These are phyloP conservation scores for Himantopus leucocephalus DNA, from an alignment of 2,113 vertebrate species.

Conservation along the genomic window DNA sequence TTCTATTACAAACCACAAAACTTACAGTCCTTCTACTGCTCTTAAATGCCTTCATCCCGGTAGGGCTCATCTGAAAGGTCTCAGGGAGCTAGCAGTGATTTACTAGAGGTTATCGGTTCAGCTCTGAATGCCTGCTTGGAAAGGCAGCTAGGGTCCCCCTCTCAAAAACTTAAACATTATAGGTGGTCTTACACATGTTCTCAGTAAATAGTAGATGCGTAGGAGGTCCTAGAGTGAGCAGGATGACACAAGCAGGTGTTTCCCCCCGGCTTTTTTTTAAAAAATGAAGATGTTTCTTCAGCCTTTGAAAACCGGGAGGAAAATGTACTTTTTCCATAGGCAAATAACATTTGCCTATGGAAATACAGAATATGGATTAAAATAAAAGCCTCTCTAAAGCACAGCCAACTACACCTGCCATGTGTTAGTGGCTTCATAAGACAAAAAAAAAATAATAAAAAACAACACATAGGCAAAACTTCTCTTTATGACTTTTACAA, in stretches of 20 bases:
- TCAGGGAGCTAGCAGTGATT: not conserved
- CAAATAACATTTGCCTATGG: not conserved
- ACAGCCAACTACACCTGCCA: not conserved
- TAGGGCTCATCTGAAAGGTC: not conserved
- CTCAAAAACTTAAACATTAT: not conserved
- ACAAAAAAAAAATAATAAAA: not conserved
- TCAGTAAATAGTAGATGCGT: not conserved
- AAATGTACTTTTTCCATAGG: not conserved
- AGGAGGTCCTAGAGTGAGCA: not conserved
- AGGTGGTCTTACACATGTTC: not conserved
- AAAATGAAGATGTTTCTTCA: not conserved
- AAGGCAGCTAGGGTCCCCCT: not conserved
- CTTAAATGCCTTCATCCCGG: not conserved
- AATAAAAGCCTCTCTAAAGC: not conserved
- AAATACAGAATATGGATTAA: not conserved
- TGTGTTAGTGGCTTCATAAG: not conserved
- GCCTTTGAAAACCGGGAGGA: not conserved
- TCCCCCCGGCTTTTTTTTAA: fast-evolving
- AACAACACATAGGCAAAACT: not conserved
- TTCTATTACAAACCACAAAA: not conserved
- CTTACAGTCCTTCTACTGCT: not conserved
- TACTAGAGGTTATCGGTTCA: not conserved
- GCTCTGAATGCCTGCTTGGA: not conserved
- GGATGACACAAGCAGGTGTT: not conserved
- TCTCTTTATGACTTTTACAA: not conserved